These are phyloP conservation scores for Oegoconia quadripuncta DNA, from an alignment of 2,888 invertebrate species.

Conservation along the genomic window DNA sequence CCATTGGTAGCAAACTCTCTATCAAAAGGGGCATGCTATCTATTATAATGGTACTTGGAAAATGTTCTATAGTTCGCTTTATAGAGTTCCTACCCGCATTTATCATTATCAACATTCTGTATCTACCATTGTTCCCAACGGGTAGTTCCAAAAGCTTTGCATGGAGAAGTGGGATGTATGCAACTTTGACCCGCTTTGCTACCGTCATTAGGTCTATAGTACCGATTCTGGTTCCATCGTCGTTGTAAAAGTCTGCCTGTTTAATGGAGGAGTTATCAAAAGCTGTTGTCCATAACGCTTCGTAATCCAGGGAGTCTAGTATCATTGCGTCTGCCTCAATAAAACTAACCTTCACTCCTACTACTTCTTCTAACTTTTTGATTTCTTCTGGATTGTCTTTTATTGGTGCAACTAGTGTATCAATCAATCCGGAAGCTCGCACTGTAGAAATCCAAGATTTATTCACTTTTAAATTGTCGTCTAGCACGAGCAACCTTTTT, in stretches of 20 bases:
- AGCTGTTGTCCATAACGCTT: slow-evolving; percentile 30
- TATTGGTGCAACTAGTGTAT: slow-evolving; percentile 17
- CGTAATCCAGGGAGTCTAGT: slow-evolving; percentile 30
- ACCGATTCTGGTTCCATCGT: slow-evolving; percentile 25
- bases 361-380: slow-evolving; percentile 13
- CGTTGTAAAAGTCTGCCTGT: slow-evolving; percentile 33
- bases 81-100: slow-evolving; percentile 21
- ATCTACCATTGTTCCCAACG: slow-evolving; percentile 28
- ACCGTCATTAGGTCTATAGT: slow-evolving; percentile 32
- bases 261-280: slow-evolving; percentile 25
- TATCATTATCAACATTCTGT: slow-evolving; percentile 29
- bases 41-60: slow-evolving; percentile 23
- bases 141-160: slow-evolving; percentile 36
- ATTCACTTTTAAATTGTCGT: slow-evolving; percentile 20
- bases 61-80: slow-evolving; percentile 18
- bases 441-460: slow-evolving; percentile 19
- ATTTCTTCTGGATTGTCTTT: slow-evolving; percentile 17
- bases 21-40: slow-evolving; percentile 27
- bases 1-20: slow-evolving; percentile 30
- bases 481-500: slow-evolving; percentile 22
- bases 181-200: slow-evolving; percentile 27
- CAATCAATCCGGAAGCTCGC: slow-evolving; percentile 13
- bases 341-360: slow-evolving; percentile 10
- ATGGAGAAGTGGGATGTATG: slow-evolving; percentile 26
- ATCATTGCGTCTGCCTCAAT: slow-evolving; percentile 20